Evolutionary conservation across 2,888 invertebrate species (phyloP), one percentile per base, ranked within the genome.

Genomic region (Synanthedon formicaeformis): DNA sequence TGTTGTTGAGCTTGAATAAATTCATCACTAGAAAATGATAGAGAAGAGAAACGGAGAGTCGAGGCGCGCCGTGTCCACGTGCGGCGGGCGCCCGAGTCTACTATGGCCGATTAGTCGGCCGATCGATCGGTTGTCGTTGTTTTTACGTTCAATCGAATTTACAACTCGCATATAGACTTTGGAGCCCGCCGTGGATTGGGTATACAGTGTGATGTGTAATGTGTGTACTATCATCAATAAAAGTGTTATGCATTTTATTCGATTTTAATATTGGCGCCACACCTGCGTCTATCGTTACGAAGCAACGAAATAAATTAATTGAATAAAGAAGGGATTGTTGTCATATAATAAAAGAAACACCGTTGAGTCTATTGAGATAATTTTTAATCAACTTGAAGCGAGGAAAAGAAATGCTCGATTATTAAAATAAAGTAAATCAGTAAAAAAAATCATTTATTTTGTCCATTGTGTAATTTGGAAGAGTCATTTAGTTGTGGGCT

Each of bases 1-100:
- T 93, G 94, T 93, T 93, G 95, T 93, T 94, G 95, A 94, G 95
- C 95, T 94, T 95, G 94, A 94, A 95, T 94, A 94, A 95, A 95
- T 92, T 94, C 94, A 94, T 94, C 95, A 94, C 95, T 95, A 94
- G 92, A 94, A 94, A 94, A 93, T 92, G 93, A 92, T 91, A 92
- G 92, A 84, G 91, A 90, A 90, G 91, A 91, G 91, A 89, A 90
- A 91, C 90, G 91, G 91, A 90, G 88, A 88, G 89, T 89, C 88
- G 73, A 69, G 72, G 79, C 69, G 69, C 67, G 75, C 2, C 34
- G 66, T 59, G 60, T 64, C 60, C 62, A 58, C 54, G 55, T 52
- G 54, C 58, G 61, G 58, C 60, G 60, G 59, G 59, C 63, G 56
- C 58, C 56, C 54, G 54, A 52, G 41, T 55, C 57, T 45, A 45